Base-by-base conservation (phyloP, 1,140 invertebrate species). In the Drosophila ercepeae region DNA sequence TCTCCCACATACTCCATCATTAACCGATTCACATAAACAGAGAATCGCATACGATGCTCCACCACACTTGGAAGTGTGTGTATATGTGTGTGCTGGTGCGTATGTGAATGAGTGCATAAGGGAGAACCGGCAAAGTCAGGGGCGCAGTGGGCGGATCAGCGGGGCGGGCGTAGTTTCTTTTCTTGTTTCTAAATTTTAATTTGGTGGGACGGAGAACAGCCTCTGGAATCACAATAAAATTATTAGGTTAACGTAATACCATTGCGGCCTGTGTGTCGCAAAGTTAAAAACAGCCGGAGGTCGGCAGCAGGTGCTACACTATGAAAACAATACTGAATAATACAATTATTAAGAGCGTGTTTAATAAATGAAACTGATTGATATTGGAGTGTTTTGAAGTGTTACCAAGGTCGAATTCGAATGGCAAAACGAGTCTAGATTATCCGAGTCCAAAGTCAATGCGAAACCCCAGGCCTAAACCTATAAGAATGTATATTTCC, bases 111-210 rank as follows among this genome's bases (percentile, higher is more conserved):
- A 75, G 68, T 83, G 60, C 60, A 76, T 54, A 53, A 39, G 42
- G 39, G 79, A 83, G 75, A 84, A 53, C 71, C 68, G 77, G 77
- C 65, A 4, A 16, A 23, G 8, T 6, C 64, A 54, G 64, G 51
- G 23, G 16, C 57, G 49, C 19, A 51, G 45, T 61, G 45, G 18
- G 32, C 25, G 19, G 41, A 27, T 14, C n/a, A 9, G 34, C 18
- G n/a, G 13, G 18, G 36, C 13, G 29, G 59, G 45, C 27, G n/a
- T 45, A 65, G 46, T 50, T 48, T 61, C 41, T 34, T 71, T 60
- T n/a, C n/a, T n/a, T n/a, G n/a, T n/a, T n/a, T n/a, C n/a, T 51
- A 52, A 2, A 32, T 9, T n/a, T n/a, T 6, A n/a, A 32, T 32
- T n/a, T 44, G 21, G 29, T 52, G 21, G 46, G 41, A 49, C 25